Evolutionary conservation across 1,140 invertebrate species (phyloP), one percentile per base, ranked within the genome.

Genomic region (Cydia splendana): DNA sequence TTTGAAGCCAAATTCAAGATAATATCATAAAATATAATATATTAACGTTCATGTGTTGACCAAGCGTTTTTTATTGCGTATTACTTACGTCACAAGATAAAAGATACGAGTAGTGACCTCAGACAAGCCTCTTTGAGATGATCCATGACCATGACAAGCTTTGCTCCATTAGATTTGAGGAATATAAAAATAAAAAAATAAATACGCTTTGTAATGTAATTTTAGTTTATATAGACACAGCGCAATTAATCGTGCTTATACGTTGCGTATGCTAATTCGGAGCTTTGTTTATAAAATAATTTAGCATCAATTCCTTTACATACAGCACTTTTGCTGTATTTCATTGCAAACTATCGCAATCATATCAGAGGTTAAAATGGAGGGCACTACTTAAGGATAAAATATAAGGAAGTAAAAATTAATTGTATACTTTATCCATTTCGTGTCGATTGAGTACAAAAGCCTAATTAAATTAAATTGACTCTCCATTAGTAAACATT

Each of bases 61-160:
- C 20, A 62, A 62, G 45, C n/a, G 53, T n/a, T 24, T 62, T 62
- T 62, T 62, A 12, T 24, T 62, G 57, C 57, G 65, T 69, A 48
- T 48, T 65, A 28, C 62, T 28, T 65, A 69, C 65, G 28, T 69
- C 65, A 69, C 24, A 69, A 34, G 30, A 18, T n/a, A 69, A 30
- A 38, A 69, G 0, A 18, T n/a, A 69, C 15, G 2, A 69, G 13
- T 34, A 38, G 13, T 38, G 15, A 34, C 65, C 24, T 38, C 28
- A 69, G 28, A 34, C 30, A 69, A 34, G 65, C 65, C 7, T 18
- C 51, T 48, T 48, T 12, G 18, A 62, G 57, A 62, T 62, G 57
- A 24, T 12, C 65, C 65, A 34, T 69, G 65, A 69, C 65, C 65
- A 69, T 69, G 65, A 30, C 65, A 24, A 62, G 57, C 57, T 24